phyloP scores from a whole-genome alignment of 1,140 invertebrate species.

The Cydia fagiglandana region DNA sequence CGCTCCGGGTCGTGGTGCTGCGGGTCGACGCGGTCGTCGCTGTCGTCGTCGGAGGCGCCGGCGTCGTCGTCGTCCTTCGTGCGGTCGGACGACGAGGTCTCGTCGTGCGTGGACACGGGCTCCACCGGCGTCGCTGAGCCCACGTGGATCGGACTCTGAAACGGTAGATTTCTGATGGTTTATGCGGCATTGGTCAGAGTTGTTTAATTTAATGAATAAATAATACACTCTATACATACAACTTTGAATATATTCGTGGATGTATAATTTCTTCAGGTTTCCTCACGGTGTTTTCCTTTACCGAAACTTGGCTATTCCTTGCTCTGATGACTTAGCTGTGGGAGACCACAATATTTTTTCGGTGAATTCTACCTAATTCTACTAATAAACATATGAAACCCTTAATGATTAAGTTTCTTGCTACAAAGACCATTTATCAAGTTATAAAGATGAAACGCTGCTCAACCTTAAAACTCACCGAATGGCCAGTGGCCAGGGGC shows the following conservation, averaged over 20 bases:
- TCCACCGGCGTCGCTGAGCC: constrained; percentile 79
- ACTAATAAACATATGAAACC: too few relatives aligned
- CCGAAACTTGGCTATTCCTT: too few relatives aligned
- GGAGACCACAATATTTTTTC: too few relatives aligned
- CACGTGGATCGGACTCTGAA: constrained; percentile 83
- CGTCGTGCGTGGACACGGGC: constrained; percentile 90
- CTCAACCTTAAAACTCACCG: constrained; percentile 81
- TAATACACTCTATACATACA: neutral
- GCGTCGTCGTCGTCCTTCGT: constrained; percentile 97
- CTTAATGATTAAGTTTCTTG: too few relatives aligned
- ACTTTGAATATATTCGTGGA: too few relatives aligned
- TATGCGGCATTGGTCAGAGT: constrained; percentile 11
- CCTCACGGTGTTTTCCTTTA: too few relatives aligned
- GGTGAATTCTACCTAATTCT: too few relatives aligned
- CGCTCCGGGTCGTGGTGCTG: constrained; percentile 96
- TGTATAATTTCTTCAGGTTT: too few relatives aligned
- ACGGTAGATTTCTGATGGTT: constrained; percentile 1
- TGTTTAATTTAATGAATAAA: neutral
- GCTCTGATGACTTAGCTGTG: too few relatives aligned
- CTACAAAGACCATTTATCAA: neutral
- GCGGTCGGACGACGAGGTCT: constrained; percentile 91
- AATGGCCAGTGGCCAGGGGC: constrained; percentile 83
- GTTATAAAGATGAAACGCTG: constrained; percentile 61
- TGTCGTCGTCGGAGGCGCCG: constrained; percentile 91
- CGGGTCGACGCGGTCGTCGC: constrained; percentile 92